Conservation (phyloP, 2,113 vertebrate species). For the Chelonoidis abingdonii region DNA sequence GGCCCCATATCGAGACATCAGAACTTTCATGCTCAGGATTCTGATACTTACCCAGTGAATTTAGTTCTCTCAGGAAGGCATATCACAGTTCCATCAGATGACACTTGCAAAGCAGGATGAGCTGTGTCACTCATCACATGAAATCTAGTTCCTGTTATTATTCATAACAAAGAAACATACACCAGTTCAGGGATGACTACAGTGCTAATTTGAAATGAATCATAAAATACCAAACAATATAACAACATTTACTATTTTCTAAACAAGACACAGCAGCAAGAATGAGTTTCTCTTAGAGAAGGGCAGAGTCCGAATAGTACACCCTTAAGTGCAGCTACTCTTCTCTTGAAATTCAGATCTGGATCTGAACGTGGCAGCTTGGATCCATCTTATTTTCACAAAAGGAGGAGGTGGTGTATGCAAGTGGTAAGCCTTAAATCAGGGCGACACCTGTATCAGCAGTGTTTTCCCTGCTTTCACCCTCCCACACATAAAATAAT, state of each 20-base stretch:
- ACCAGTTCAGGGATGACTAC: conserved; percentile 1
- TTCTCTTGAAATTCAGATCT: background rate
- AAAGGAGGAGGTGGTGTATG: background rate
- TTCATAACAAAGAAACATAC: conserved; percentile 22
- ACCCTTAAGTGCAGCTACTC: background rate
- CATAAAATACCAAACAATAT: background rate
- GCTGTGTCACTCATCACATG: conserved; percentile 86
- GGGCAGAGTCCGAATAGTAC: too few relatives aligned
- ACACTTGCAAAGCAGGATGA: conserved; percentile 87
- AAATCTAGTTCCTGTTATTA: conserved; percentile 89
- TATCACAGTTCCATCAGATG: conserved; percentile 83
- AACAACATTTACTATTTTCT: background rate
- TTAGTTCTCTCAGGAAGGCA: conserved; percentile 80
- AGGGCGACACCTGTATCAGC: background rate
- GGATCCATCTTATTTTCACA: background rate
- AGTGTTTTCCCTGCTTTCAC: background rate
- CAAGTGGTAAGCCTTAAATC: background rate
- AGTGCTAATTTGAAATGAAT: background rate
- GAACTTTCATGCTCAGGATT: rapidly evolving
- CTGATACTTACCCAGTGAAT: conserved; percentile 81
- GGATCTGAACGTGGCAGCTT: background rate
- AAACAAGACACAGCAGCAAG: background rate
- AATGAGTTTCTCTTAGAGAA: background rate
- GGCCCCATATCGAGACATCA: rapidly evolving
- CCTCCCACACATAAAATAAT: background rate